These are phyloP conservation scores for Listronotus bonariensis DNA, from an alignment of 1,140 invertebrate genomes.

Conservation along the genomic window DNA sequence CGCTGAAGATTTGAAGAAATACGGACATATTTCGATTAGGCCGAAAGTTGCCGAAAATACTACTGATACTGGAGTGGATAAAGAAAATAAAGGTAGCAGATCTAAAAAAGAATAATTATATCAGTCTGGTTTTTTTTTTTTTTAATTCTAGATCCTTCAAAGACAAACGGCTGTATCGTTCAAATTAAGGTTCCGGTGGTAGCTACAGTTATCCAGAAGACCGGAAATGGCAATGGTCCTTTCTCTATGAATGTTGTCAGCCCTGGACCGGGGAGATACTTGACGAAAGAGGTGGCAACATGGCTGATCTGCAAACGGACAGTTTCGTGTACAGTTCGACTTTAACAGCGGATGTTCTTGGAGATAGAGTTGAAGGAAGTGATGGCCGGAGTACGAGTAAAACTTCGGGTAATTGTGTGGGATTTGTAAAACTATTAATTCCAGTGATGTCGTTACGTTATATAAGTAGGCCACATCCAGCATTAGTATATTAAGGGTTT, in stretches of 20 bases:
- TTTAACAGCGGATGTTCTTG: slow-evolving; percentile 2
- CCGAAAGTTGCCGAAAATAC: slow-evolving; percentile 31
- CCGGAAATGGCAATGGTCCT: slow-evolving; percentile 17
- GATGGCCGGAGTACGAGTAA: not conserved
- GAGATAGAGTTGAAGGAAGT: slow-evolving; percentile 10
- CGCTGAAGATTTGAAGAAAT: slow-evolving; percentile 52
- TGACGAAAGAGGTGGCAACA: slow-evolving; percentile 12
- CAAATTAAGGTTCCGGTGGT: slow-evolving; percentile 54
- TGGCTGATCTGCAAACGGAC: slow-evolving; percentile 8
- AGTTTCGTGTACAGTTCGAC: slow-evolving; percentile 35
- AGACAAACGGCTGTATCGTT: slow-evolving; percentile 44
- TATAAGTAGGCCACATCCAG: too few species aligned
- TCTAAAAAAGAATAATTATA: not conserved
- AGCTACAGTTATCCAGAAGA: slow-evolving; percentile 51
- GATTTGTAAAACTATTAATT: too few species aligned
- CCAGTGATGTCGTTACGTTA: too few species aligned
- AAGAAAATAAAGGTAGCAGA: slow-evolving; percentile 6
- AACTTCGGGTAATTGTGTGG: not conserved
- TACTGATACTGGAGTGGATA: not conserved
- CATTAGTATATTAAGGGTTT: too few species aligned
- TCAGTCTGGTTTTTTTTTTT: not conserved
- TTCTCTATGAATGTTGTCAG: slow-evolving; percentile 46
- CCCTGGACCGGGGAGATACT: slow-evolving; percentile 43
- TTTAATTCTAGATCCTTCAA: slow-evolving; percentile 1
- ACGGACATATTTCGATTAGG: slow-evolving; percentile 49